A percentile compares a stretch with the other conserved stretches of the same genome.
phyloP scores from a whole-genome alignment of 2,113 vertebrate genomes.

The Macrotis lagotis region DNA sequence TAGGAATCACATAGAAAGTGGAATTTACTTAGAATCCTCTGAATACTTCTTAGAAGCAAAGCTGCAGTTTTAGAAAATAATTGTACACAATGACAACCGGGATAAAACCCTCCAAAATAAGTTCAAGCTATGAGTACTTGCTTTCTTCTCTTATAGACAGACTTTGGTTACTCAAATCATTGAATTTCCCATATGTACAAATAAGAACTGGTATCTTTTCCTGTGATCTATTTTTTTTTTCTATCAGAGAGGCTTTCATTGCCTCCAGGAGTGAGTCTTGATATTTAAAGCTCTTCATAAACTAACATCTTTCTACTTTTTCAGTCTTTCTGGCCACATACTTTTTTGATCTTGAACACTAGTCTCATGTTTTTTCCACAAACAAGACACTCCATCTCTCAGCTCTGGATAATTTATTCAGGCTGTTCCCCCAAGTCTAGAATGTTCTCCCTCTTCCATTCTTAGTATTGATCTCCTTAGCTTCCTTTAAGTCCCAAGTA shows the following conservation, averaged over 20 bases:
- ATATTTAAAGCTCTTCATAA: not conserved
- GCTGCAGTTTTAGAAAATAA: slow-evolving; percentile 39
- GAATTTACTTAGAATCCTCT: slow-evolving; percentile 43
- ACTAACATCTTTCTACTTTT: not conserved
- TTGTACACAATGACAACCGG: slow-evolving; percentile 33
- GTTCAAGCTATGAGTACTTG: not conserved
- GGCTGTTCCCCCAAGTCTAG: not conserved
- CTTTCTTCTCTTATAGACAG: not conserved
- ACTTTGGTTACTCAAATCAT: not conserved
- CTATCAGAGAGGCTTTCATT: not conserved
- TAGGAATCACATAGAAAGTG: slow-evolving; percentile 7
- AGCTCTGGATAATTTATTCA: not conserved
- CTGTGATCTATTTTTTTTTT: not conserved
- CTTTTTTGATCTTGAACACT: not conserved
- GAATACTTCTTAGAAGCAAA: slow-evolving; percentile 38
- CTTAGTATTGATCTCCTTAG: not conserved
- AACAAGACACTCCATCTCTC: not conserved
- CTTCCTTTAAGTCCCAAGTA: no score
- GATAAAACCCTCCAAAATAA: not conserved
- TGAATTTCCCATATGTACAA: not conserved
- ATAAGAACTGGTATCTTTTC: not conserved
- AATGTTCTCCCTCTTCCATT: not conserved
- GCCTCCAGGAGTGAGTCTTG: not conserved
- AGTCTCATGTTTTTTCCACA: not conserved
- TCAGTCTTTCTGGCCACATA: not conserved